Percentiles rank a stretch among this genome's conserved stretches.
Evolutionary conservation across 2,888 invertebrate species (phyloP).

Genomic region (Athalia cordata): DNA sequence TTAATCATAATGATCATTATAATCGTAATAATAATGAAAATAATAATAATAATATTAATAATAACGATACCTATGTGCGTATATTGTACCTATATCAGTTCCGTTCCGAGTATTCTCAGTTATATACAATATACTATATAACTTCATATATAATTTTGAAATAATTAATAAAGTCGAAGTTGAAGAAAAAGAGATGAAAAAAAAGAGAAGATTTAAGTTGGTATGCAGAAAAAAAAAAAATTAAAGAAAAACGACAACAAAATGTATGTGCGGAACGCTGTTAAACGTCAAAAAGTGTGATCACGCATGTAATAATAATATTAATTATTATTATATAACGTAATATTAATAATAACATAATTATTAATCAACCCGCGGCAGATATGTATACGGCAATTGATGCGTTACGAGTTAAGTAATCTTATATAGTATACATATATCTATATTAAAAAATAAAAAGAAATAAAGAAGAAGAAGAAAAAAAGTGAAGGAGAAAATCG

Average conservation of each 20-base stretch:
- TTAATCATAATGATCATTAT: no score
- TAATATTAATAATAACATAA: no score
- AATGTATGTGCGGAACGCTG: conserved; percentile 10
- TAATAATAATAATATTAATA: not conserved
- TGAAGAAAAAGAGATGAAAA: conserved; percentile 46
- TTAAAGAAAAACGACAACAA: conserved; percentile 8
- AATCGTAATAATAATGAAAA: no score
- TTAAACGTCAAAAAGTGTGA: conserved; percentile 65
- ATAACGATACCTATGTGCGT: conserved; percentile 42
- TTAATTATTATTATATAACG: no score
- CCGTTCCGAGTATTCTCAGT: conserved; percentile 57
- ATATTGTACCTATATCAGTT: conserved; percentile 55
- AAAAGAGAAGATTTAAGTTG: not conserved
- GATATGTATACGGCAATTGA: conserved; percentile 68
- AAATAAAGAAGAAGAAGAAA: conserved; percentile 31
- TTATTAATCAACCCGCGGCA: conserved; percentile 55
- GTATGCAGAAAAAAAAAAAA: not conserved
- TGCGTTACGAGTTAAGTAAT: conserved; percentile 34
- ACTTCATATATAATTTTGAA: conserved; percentile 41
- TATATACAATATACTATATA: conserved; percentile 45
- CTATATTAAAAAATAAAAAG: no score
- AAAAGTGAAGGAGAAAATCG: conserved; percentile 60
- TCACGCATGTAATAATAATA: conserved; percentile 44
- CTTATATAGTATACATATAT: conserved; percentile 31
- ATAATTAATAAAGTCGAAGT: conserved; percentile 49